Evolutionary conservation across 2,113 vertebrate genomes (phyloP), one percentile per base, ranked within the genome.

Genomic region (Oophaga pumilio): DNA sequence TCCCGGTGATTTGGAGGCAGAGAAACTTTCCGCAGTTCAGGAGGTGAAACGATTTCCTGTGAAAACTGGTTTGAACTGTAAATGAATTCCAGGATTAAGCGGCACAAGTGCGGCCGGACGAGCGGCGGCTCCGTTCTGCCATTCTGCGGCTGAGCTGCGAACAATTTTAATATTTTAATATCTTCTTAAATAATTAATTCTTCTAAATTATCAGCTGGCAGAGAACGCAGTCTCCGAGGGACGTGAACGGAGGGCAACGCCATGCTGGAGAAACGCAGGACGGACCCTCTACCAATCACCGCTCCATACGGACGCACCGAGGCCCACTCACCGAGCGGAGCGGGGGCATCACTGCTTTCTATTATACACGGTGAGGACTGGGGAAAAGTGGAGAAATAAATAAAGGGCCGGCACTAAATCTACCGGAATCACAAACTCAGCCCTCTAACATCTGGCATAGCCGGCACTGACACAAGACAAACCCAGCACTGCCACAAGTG

Each of bases 81-180:
- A 92, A 85, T 93, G 91, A 94, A 85, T 90, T 91, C 90, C 91
- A 91, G 91, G 90, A 91, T 92, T 93, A 93, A 92, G 91, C 89
- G 89, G 92, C 92, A 92, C 93, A 93, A 91, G 89, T 82, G 90
- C 87, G 90, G 89, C 91, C 90, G 89, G 89, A 89, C 89, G 92
- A 89, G 82, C 92, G 92, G 92, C 89, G 86, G 91, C 85, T 91
- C 80, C 91, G 89, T 92, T 89, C 92, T 90, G 50, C 0, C 90
- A 90, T 88, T 89, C 57, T 92, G 91, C 91, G 86, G 85, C 78
- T 52, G 74, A 92, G 90, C 88, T 92, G 89, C 77, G 91, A 93
- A 82, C 90, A 91, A 89, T 93, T 95, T 92, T 90, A 93, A 90
- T 88, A 20, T 92, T 94, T 93, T 89, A 93, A 90, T 91, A 89